Evolutionary conservation across 2,113 vertebrate genomes (phyloP).

Genomic region (Oryzias woworae): DNA sequence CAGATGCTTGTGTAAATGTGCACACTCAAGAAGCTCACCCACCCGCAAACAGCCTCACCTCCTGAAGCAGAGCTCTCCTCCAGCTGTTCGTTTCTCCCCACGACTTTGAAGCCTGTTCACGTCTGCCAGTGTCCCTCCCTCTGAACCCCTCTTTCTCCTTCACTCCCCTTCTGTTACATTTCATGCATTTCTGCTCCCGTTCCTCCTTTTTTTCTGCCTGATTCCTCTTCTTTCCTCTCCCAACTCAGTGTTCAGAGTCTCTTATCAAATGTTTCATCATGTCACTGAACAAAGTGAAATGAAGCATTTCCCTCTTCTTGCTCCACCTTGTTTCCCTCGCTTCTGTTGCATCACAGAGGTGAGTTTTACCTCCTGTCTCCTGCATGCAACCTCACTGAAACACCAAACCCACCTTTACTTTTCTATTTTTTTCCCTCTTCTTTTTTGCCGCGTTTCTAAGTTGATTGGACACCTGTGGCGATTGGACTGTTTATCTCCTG

Average conservation of each 20-base stretch:
- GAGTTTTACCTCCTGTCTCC: constrained; percentile 38
- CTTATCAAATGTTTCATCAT: constrained; percentile 71
- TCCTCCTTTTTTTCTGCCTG: constrained; percentile 32
- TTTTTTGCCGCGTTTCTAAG: constrained; percentile 12
- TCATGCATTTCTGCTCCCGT: constrained; percentile 48
- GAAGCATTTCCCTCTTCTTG: constrained; percentile 32
- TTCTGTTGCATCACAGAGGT: constrained; percentile 64
- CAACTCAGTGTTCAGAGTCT: constrained; percentile 29
- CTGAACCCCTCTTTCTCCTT: constrained; percentile 41
- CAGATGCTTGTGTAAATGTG: constrained; percentile 24
- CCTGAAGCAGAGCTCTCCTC: constrained; percentile 63
- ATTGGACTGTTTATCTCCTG: constrained; percentile 9
- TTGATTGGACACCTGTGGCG: constrained; percentile 14
- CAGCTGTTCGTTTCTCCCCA: constrained; percentile 72
- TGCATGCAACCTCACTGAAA: constrained; percentile 63
- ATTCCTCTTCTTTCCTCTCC: constrained; percentile 31
- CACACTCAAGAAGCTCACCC: constrained; percentile 11
- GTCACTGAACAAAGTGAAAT: constrained; percentile 65
- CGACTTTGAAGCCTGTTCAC: constrained; percentile 72
- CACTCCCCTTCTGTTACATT: constrained; percentile 57
- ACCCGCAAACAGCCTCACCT: constrained; percentile 15
- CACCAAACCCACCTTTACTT: constrained; percentile 16
- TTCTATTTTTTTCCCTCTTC: constrained; percentile 12
- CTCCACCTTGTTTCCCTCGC: constrained; percentile 34
- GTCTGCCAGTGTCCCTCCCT: constrained; percentile 60